Base-by-base conservation (phyloP, 2,888 invertebrate species). In the Drosophila birchii region DNA sequence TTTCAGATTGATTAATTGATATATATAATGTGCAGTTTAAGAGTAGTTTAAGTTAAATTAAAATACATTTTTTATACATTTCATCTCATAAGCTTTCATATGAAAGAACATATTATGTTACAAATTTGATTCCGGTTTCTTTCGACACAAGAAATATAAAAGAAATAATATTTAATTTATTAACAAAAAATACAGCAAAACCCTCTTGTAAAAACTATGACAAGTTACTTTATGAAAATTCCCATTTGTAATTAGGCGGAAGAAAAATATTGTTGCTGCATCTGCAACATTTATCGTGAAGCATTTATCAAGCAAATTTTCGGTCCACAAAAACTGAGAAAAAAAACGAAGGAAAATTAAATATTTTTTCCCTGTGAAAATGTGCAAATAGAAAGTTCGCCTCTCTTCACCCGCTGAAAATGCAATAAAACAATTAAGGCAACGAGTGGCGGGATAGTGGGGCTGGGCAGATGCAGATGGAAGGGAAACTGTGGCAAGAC, bases 351-450 rank as follows among this genome's bases (percentile, higher is more conserved):
- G 55, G 18, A 67, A 67, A 68, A 67, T 55, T n/a, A 68, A 67
- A 68, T 67, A 67, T 49, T 75, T 84, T 82, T 66, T 67, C 56
- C 53, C 58, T 78, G 83, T 69, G 81, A 82, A 82, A 85, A 81
- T 85, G 70, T 39, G 41, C 43, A 68, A 54, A 49, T 73, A 73
- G 81, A 81, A 81, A 81, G 81, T 86, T 84, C 41, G 51, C 23
- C 26, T 69, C 53, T 29, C 45, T 39, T 39, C 53, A 34, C 68
- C 47, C 69, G 36, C 53, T 20, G 34, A 70, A 51, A 51, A 39
- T 70, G 69, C 69, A 70, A 41, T 53, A 41, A 70, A 70, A 70
- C 69, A 70, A 70, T 70, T 70, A 70, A 59, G 69, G 70, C 45
- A 53, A 53, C 54, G 49, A 32, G 53, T 18, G 18, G 39, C 23